Evolutionary conservation across 1,140 invertebrate genomes (phyloP), one percentile per base, ranked within the genome.

Genomic region (Tetramorium alpestre): DNA sequence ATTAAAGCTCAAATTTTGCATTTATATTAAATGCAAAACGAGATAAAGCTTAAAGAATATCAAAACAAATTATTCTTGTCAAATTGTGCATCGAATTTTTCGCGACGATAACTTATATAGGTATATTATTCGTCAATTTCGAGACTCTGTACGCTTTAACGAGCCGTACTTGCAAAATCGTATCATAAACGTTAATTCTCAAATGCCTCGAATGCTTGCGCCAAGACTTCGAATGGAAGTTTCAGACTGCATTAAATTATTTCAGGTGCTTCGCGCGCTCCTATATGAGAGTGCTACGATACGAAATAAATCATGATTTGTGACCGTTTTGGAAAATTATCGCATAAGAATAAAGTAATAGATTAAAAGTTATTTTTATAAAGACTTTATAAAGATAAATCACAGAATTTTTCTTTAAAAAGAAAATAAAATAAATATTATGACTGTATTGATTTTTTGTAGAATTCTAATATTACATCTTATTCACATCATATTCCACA

Each of bases 101-200:
- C 88, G 18, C 64, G 69, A 82, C 22, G 54, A 25, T 62, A 49
- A 70, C 49, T 64, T 72, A 56, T 62, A 33, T 33, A 33, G 33
- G 69, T 89, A 64, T 28, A 88, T 78, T 78, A 86, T 75, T 60
- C 73, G 49, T 25, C 69, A 73, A 62, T 62, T 89, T 70, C 33
- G 18, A 38, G 25, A 47, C 28, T 8, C 41, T 47, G 6, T 6
- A 38, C 0, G 22, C 22, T 58, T n/a, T 62, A 67, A 62, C 25
- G 44, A 84, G 47, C n/a, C 67, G 22, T 77, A 65, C 67, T 81
- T 80, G 76, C 60, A 51, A 89, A 84, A 67, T 78, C 88, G 51
- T 64, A 65, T 88, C 85, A 80, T 89, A 89, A 90, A 89, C 88
- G 87, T 90, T 89, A 89, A 89, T 89, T 90, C 86, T 41, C 88